A percentile compares a stretch with the other conserved stretches of the same genome.
These are phyloP conservation scores for Tetragnatha versicolor DNA, from an alignment of 1,140 invertebrate genomes.

Conservation along the genomic window DNA sequence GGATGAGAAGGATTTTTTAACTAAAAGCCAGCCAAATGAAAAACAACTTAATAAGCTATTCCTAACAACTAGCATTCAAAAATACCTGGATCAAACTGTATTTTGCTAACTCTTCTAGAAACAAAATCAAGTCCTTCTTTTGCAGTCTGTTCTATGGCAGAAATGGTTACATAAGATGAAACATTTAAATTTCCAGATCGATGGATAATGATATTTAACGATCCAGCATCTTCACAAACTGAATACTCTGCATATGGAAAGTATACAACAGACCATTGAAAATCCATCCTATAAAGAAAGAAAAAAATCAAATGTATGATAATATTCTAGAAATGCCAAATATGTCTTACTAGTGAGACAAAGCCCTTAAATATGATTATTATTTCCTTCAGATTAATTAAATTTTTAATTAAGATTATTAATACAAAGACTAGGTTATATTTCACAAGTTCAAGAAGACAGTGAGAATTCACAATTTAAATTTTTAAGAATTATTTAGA, in stretches of 20 bases:
- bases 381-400: background rate
- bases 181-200: slow-evolving; percentile 35
- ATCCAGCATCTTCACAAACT: slow-evolving; percentile 49
- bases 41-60: background rate
- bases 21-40: background rate
- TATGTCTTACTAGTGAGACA: no score
- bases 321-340: background rate
- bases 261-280: slow-evolving; percentile 48
- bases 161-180: slow-evolving; percentile 41
- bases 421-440: background rate
- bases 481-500: no score
- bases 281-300: slow-evolving; percentile 37
- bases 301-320: background rate
- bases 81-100: slow-evolving; percentile 52
- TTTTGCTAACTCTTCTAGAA: slow-evolving; percentile 25
- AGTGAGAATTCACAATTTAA: no score
- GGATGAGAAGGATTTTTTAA: background rate
- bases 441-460: no score
- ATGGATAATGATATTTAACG: slow-evolving; percentile 30
- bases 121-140: slow-evolving; percentile 46
- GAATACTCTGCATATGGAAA: slow-evolving; percentile 50
- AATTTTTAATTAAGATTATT: background rate
- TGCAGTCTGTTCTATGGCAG: slow-evolving; percentile 40
- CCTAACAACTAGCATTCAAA: background rate
- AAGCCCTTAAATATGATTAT: background rate